Conservation (phyloP, 2,797 vertebrate genomes). For the Myiotriccus ornatus region DNA sequence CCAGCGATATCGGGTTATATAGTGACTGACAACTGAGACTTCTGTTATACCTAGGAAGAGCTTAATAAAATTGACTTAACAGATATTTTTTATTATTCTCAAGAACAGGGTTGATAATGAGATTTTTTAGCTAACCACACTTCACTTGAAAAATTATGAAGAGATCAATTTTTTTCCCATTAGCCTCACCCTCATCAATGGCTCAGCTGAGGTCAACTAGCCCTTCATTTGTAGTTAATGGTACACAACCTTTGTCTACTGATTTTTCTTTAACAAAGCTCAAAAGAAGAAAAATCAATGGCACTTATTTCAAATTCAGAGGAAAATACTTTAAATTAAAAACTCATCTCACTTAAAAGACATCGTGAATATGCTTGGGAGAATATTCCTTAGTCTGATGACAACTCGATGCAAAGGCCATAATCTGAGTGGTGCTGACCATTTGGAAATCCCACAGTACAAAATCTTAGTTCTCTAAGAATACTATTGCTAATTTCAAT, state of each 20-base stretch:
- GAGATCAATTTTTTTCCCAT: slow-evolving; percentile 70
- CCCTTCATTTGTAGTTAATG: slow-evolving; percentile 60
- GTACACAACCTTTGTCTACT: slow-evolving; percentile 51
- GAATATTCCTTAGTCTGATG: background rate
- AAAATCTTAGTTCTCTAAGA: background rate
- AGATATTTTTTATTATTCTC: slow-evolving; percentile 37
- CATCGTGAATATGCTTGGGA: background rate
- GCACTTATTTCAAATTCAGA: slow-evolving; percentile 64
- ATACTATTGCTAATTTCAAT: background rate
- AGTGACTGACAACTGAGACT: slow-evolving; percentile 31
- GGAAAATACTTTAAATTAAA: slow-evolving; percentile 70
- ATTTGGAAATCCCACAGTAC: background rate
- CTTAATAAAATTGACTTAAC: slow-evolving; percentile 55
- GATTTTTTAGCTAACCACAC: slow-evolving; percentile 62
- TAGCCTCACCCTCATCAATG: slow-evolving; percentile 65
- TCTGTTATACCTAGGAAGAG: background rate
- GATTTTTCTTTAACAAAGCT: slow-evolving; percentile 59
- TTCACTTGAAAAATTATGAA: slow-evolving; percentile 71
- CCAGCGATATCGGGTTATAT: background rate
- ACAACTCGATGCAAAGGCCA: background rate
- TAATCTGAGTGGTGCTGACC: background rate
- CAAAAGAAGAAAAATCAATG: slow-evolving; percentile 57
- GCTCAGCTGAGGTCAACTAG: slow-evolving; percentile 57
- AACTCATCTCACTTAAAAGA: slow-evolving; percentile 34
- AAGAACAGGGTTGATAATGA: slow-evolving; percentile 55